These are phyloP conservation scores for Sebastes steindachneri DNA, from an alignment of 2,797 vertebrate species.

Conservation along the genomic window DNA sequence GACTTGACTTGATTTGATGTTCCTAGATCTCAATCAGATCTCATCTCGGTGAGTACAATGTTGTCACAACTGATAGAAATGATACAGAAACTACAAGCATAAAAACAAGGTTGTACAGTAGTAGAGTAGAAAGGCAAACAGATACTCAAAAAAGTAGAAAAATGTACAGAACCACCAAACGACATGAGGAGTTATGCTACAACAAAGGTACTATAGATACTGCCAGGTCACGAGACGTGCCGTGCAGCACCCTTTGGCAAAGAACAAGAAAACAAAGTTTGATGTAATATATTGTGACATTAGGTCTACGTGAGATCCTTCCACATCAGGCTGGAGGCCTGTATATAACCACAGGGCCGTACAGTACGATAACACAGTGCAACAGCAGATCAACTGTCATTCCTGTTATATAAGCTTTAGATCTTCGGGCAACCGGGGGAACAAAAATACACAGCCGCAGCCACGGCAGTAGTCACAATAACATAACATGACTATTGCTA, in stretches of 20 bases:
- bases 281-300: conserved; percentile 69
- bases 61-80: not conserved
- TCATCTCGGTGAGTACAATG: not conserved
- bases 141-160: not conserved
- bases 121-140: not conserved
- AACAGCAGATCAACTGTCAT: conserved; percentile 55
- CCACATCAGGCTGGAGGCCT: conserved; percentile 49
- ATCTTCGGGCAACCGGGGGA: conserved; percentile 44
- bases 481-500: conserved; percentile 57
- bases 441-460: conserved; percentile 46
- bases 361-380: conserved; percentile 41
- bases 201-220: not conserved
- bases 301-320: conserved; percentile 45
- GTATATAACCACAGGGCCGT: conserved; percentile 41
- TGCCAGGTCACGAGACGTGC: conserved; percentile 30
- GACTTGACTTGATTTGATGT: too few relatives aligned
- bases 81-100: not conserved
- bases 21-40: not conserved
- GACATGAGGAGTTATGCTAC: not conserved
- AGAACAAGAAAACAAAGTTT: conserved; percentile 43
- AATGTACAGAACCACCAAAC: not conserved
- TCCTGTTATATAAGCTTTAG: conserved; percentile 62
- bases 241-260: conserved; percentile 53
- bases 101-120: not conserved
- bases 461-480: conserved; percentile 58